These are phyloP conservation scores for Beroe ovata DNA, from an alignment of 37 sponge, comb jelly and placozoan genomes.

Conservation along the genomic window DNA sequence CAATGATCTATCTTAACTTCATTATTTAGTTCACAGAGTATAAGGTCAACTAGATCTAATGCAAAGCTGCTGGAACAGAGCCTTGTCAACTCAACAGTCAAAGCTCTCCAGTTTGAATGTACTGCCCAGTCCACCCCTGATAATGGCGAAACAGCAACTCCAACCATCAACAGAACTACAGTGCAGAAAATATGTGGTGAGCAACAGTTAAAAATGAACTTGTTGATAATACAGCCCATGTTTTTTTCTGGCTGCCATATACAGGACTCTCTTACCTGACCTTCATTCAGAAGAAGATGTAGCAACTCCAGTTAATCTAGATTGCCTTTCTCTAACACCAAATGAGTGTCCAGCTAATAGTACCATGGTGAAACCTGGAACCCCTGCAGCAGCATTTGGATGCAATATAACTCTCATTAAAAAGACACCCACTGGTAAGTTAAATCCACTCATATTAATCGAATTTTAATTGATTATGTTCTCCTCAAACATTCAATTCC, in stretches of 20 bases:
- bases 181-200: background rate
- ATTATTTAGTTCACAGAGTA: background rate
- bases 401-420: conserved; percentile 15
- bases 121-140: background rate
- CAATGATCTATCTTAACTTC: no score
- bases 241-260: no score
- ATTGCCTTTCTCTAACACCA: background rate
- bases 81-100: background rate
- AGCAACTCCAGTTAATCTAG: conserved; percentile 1
- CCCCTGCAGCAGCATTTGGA: conserved; percentile 40
- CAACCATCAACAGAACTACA: background rate
- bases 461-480: no score
- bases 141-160: background rate
- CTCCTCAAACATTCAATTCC: conserved; percentile 20
- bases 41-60: background rate
- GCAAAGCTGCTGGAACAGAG: conserved; percentile 40
- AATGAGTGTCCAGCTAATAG: conserved; percentile 43
- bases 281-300: conserved; percentile 3
- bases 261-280: no score
- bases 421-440: background rate
- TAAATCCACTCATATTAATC: no score
- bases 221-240: no score
- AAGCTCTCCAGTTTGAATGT: background rate
- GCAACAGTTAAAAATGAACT: no score
- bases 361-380: conserved; percentile 39